Conservation (phyloP, 2,797 vertebrate genomes). For the Onychomys arenicola region DNA sequence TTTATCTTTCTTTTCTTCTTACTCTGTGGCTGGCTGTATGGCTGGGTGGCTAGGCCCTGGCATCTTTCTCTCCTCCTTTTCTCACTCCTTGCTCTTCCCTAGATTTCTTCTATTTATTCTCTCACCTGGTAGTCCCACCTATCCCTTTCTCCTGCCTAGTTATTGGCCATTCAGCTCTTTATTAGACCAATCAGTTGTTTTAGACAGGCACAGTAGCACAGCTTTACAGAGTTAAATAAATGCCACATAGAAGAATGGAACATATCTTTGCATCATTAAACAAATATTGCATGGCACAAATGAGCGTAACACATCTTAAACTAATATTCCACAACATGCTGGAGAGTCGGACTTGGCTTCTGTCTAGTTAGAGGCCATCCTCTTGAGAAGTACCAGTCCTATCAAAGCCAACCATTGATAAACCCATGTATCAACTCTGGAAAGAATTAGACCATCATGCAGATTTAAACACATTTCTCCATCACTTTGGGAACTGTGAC, state of each 20-base stretch:
- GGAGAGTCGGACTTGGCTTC: background rate
- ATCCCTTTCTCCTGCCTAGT: background rate
- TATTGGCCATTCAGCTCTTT: background rate
- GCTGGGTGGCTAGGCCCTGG: background rate
- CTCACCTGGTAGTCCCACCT: background rate
- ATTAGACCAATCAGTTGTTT: background rate
- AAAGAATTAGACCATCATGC: rapidly evolving
- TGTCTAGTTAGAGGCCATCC: background rate
- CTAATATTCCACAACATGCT: background rate
- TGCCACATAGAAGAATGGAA: background rate
- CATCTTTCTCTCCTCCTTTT: background rate
- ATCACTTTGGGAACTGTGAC: background rate
- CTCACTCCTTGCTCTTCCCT: background rate
- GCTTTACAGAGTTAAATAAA: background rate
- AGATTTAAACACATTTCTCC: background rate
- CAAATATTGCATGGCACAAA: background rate
- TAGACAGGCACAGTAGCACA: background rate
- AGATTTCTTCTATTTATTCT: background rate
- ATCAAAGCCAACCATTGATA: background rate
- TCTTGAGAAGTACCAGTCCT: background rate
- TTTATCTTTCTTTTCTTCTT: background rate
- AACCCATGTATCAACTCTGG: background rate
- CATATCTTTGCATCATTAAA: no score
- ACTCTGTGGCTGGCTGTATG: background rate
- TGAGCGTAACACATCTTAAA: background rate